These are phyloP conservation scores for Calliphora vomitoria DNA, from an alignment of 2,888 invertebrate species.

Conservation along the genomic window DNA sequence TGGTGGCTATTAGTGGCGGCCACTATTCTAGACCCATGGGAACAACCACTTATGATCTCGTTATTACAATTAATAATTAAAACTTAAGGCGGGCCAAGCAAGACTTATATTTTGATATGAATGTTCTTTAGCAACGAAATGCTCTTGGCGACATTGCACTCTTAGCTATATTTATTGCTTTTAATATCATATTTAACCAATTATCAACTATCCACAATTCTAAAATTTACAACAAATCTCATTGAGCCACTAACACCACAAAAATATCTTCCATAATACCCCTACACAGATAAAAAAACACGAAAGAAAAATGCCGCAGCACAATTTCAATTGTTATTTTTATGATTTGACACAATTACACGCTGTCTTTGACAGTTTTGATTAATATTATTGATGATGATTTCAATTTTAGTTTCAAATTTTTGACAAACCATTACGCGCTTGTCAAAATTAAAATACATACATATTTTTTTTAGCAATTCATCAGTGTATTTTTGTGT, in stretches of 20 bases:
- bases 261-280: background rate
- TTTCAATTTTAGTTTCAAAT: background rate
- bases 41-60: too few relatives aligned
- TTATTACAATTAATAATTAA: too few relatives aligned
- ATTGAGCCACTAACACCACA: background rate
- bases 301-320: background rate
- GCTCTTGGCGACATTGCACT: too few relatives aligned
- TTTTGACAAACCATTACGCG: constrained; percentile 20
- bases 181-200: too few relatives aligned
- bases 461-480: constrained; percentile 19
- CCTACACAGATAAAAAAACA: background rate
- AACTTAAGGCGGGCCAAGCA: too few relatives aligned
- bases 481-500: background rate
- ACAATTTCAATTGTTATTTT: background rate
- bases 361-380: background rate
- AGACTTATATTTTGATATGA: too few relatives aligned
- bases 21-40: too few relatives aligned
- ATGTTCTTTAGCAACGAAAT: too few relatives aligned
- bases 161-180: too few relatives aligned
- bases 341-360: constrained; percentile 19
- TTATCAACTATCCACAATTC: background rate
- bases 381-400: background rate
- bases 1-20: too few relatives aligned
- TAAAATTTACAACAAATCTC: background rate
- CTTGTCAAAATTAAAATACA: constrained; percentile 9